These are phyloP conservation scores for Pachypanchax playfairii DNA, from an alignment of 2,113 vertebrate genomes.

Conservation along the genomic window DNA sequence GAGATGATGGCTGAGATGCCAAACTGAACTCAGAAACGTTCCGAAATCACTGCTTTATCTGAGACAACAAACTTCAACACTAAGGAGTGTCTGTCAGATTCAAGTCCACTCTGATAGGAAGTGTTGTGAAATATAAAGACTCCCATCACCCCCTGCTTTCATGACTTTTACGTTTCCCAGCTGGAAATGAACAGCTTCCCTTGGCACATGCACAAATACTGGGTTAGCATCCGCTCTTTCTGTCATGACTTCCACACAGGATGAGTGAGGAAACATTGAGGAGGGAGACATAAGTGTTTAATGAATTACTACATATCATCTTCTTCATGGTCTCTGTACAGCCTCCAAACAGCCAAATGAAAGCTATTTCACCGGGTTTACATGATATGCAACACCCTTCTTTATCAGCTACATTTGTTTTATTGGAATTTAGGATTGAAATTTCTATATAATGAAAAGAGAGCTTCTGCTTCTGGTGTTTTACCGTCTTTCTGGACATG, in stretches of 20 bases:
- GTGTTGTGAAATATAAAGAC: conserved; percentile 41
- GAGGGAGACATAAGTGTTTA: conserved; percentile 13
- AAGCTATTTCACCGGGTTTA: conserved; percentile 11
- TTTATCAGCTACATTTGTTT: conserved; percentile 12
- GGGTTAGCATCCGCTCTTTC: conserved; percentile 27
- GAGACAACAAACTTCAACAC: neutral
- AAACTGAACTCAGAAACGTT: no score
- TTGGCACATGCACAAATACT: conserved; percentile 50
- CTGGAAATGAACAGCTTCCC: conserved; percentile 32
- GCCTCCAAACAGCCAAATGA: conserved; percentile 10
- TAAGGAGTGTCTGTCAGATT: conserved; percentile 16
- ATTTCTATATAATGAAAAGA: neutral
- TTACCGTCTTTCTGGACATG: conserved; percentile 16
- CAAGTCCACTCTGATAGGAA: conserved; percentile 28
- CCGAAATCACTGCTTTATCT: neutral
- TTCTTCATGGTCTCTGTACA: neutral
- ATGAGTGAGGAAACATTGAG: conserved; percentile 24
- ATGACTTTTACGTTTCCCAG: conserved; percentile 51
- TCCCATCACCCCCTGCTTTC: conserved; percentile 37
- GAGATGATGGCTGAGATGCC: conserved; percentile 5
- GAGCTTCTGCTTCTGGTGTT: conserved; percentile 7
- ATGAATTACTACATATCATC: conserved; percentile 30
- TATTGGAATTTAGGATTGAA: conserved; percentile 14
- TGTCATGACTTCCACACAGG: conserved; percentile 20
- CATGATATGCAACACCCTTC: conserved; percentile 16